Conservation (phyloP, 1,140 invertebrate species). For the Wasmannia auropunctata region DNA sequence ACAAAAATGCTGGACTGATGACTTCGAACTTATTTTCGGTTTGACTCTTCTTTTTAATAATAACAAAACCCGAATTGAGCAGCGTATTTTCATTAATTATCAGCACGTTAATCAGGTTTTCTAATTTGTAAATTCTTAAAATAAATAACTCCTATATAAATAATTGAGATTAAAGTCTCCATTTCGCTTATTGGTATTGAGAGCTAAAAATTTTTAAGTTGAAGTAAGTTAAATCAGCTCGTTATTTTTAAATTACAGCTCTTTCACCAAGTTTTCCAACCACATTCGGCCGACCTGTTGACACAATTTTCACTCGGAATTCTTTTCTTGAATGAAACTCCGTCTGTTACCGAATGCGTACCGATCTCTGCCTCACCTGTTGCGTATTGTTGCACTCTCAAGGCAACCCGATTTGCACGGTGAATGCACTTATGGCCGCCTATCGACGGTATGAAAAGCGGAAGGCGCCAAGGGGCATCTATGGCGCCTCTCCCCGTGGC, state of each 20-base stretch:
- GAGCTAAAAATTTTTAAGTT: neutral
- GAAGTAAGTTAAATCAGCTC: neutral
- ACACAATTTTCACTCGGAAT: constrained; percentile 62
- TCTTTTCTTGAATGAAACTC: constrained; percentile 69
- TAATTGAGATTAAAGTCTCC: neutral
- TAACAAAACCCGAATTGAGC: neutral
- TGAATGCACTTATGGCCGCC: constrained; percentile 79
- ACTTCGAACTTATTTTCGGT: neutral
- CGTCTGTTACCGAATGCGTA: constrained; percentile 74
- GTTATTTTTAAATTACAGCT: constrained; percentile 33
- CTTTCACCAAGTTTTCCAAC: neutral
- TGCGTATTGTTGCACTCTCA: constrained; percentile 79
- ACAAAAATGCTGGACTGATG: neutral
- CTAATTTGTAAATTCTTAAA: neutral
- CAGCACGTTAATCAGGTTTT: neutral
- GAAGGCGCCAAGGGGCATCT: constrained; percentile 60
- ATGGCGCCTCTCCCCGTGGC: constrained; percentile 26
- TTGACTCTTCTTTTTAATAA: neutral
- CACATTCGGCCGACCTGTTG: constrained; percentile 14
- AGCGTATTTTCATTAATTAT: neutral
- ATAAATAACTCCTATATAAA: neutral
- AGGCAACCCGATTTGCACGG: constrained; percentile 80
- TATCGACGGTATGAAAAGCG: constrained; percentile 74
- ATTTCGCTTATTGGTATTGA: neutral
- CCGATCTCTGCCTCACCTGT: constrained; percentile 77